Evolutionary conservation across 2,797 vertebrate genomes (phyloP).

Genomic region (Manis crassicaudata): DNA sequence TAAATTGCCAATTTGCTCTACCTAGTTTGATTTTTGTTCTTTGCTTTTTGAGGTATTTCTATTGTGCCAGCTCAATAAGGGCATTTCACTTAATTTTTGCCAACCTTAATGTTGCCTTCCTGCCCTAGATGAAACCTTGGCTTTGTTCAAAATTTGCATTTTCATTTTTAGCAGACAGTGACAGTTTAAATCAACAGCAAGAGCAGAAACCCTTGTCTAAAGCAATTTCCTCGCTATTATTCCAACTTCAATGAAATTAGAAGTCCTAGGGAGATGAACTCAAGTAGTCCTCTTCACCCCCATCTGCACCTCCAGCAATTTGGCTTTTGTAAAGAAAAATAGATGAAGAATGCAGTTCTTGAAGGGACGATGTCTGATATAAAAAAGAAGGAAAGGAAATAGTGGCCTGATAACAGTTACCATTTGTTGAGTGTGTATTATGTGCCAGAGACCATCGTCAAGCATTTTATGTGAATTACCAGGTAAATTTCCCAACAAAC

Average conservation of each 20-base stretch:
- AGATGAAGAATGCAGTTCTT: conserved; percentile 6
- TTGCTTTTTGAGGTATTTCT: conserved; percentile 42
- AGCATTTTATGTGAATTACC: conserved; percentile 6
- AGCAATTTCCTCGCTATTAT: conserved; percentile 36
- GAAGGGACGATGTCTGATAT: background rate
- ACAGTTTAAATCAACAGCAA: conserved; percentile 54
- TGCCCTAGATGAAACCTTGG: conserved; percentile 36
- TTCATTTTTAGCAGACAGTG: conserved; percentile 65
- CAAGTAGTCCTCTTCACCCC: background rate
- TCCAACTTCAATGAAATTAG: conserved; percentile 50
- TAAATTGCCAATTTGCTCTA: background rate
- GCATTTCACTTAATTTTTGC: conserved; percentile 47
- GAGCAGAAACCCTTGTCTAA: conserved; percentile 53
- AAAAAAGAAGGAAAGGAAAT: background rate
- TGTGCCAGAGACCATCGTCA: background rate
- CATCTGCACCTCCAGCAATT: background rate
- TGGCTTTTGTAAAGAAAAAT: conserved; percentile 36
- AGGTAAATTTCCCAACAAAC: background rate
- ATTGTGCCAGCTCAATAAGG: background rate
- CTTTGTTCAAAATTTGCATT: conserved; percentile 65
- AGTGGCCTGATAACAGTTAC: background rate
- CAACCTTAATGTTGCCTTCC: conserved; percentile 47
- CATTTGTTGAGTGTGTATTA: background rate
- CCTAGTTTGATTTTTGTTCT: conserved; percentile 18
- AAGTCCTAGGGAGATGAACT: conserved; percentile 35